Evolutionary conservation across 2,888 invertebrate genomes (phyloP), one percentile per base, ranked within the genome.

Genomic region (Argynnis bischoffii): DNA sequence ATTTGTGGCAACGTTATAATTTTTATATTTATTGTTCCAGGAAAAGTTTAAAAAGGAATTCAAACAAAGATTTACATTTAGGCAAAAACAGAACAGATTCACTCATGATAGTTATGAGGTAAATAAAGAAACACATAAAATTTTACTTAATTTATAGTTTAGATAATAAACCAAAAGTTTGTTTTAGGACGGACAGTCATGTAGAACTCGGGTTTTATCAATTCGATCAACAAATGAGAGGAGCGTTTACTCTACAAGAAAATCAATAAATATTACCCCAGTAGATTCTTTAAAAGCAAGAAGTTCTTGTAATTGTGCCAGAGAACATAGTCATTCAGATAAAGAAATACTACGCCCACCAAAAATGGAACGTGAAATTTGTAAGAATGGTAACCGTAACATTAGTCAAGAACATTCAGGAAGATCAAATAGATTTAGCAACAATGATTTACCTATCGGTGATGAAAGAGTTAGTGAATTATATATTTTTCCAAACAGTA

Each of bases 31-130:
- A 61, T 77, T 74, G 74, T 88, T 90, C 0, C 88, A 96, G 96
- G 96, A 96, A 83, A 96, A 96, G 83, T 96, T 96, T 86, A 96
- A 96, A 83, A 94, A 96, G 61, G 96, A 96, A 85, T 96, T 96
- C 78, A 95, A 95, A 76, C 95, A 95, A 78, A 93, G 96, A 6
- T 95, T 96, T 75, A 93, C 95, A 2, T 94, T 94, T 69, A 93
- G 94, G 56, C 89, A 87, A 72, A 90, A 88, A 66, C 81, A 83
- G n/a, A 89, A 79, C 65, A 79, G 88, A 85, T 89, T 85, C 68
- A 81, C 81, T 13, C 89, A 89, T 73, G 93, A 93, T 69, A 93
- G 93, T 76, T 93, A 89, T 72, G 93, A 93, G 86, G 92, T 92
- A 82, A 78, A 78, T 72, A 70, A 60, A 60, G 41, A 54, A 21